Evolutionary conservation across 2,113 vertebrate species (phyloP), one percentile per base, ranked within the genome.

Genomic region (Colossoma macropomum): DNA sequence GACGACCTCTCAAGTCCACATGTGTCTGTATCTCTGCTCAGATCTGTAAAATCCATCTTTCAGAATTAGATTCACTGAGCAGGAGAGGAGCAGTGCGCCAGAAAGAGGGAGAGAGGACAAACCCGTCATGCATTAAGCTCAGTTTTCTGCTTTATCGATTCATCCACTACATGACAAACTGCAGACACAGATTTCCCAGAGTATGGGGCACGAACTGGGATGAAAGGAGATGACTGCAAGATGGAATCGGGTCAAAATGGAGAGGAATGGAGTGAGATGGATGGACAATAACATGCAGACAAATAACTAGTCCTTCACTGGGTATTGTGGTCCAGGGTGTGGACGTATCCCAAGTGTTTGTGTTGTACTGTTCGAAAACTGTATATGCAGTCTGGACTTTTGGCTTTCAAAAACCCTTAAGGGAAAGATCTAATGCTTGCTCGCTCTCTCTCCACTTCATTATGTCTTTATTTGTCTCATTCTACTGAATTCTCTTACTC

Each of bases 231-330:
- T 54, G 78, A 71, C 52, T 19, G 45, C 16, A 32, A 32, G 62
- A 83, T 68, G 65, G 66, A 71, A n/a, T 19, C 13, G 2, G 54
- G 54, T 60, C 65, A 50, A 68, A 66, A 41, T 25, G 21, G 41
- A 62, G 54, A 74, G 71, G 54, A 60, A 82, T 75, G 41, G 56
- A 1, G 80, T 75, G 72, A 68, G 60, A 75, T 41, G 32, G 62
- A 75, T 48, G 5, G 25, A 75, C 28, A 83, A 62, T 83, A 83
- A 68, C 38, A 38, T 83, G 68, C 8, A 1, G 54, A 78, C 75
- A 83, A 34, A 83, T 52, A 25, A 34, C 15, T 63, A 54, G 80
- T 28, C 60, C n/a, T 38, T 34, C 2, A 4, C 30, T 68, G 56
- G 41, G 41, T 45, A 9, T 45, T 45, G 41, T 45, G 41, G 41